A percentile compares a stretch with the other conserved stretches of the same genome.
Conservation (phyloP, 2,888 invertebrate species). For the Alentia gelatinosa region DNA sequence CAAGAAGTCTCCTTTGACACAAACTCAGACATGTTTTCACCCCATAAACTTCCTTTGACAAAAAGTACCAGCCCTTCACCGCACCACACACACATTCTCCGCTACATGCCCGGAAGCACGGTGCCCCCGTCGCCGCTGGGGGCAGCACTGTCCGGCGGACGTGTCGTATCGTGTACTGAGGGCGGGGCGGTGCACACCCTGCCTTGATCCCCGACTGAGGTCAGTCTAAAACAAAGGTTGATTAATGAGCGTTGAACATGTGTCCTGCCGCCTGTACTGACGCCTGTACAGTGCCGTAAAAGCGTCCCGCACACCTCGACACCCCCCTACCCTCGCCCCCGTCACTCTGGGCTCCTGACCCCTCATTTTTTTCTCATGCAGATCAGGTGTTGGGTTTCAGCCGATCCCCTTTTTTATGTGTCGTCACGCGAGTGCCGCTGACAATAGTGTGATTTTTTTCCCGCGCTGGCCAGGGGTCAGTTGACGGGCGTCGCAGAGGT, state of each 20-base stretch:
- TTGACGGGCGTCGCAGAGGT: not conserved
- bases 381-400: conserved; percentile 14
- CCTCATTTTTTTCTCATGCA: conserved; percentile 8
- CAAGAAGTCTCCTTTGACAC: too few species aligned
- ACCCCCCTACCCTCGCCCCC: not conserved
- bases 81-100: too few species aligned
- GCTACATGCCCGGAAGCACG: too few species aligned
- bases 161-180: not conserved
- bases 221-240: not conserved
- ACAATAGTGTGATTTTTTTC: conserved; percentile 41
- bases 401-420: conserved; percentile 43
- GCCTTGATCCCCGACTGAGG: not conserved
- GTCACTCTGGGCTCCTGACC: not conserved
- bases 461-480: not conserved
- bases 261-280: not conserved
- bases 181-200: not conserved
- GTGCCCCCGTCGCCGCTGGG: too few species aligned
- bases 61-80: too few species aligned
- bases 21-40: too few species aligned
- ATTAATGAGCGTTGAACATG: not conserved
- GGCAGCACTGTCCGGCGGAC: not conserved
- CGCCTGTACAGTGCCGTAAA: not conserved
- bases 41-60: too few species aligned
- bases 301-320: not conserved
- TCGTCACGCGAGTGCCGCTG: conserved; percentile 23